Evolutionary conservation across 2,888 invertebrate species (phyloP).

Genomic region (Apotomis turbidana): DNA sequence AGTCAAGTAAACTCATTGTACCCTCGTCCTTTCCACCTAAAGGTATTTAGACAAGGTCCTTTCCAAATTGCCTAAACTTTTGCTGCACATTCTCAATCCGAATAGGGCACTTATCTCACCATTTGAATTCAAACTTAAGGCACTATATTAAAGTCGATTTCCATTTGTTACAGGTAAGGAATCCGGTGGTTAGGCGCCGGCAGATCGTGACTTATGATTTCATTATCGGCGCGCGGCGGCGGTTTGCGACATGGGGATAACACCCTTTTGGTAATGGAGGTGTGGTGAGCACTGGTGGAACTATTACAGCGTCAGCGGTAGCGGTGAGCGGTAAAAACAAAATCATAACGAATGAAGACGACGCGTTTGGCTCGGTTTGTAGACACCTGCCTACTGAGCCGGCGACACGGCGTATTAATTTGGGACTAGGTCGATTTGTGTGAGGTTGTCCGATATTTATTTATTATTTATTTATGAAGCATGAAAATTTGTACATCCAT

Average conservation of each 20-base stretch:
- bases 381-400: too few relatives aligned
- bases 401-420: too few relatives aligned
- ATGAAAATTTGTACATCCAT: too few relatives aligned
- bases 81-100: constrained; percentile 47
- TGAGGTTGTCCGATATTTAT: too few relatives aligned
- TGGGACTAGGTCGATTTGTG: too few relatives aligned
- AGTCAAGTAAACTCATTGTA: constrained; percentile 9
- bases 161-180: constrained; percentile 31
- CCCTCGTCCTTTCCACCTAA: constrained; percentile 1
- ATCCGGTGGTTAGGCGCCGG: constrained; percentile 50
- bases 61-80: constrained; percentile 45
- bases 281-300: background rate
- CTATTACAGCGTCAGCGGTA: too few relatives aligned
- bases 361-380: too few relatives aligned
- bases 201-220: constrained; percentile 73
- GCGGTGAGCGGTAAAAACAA: too few relatives aligned
- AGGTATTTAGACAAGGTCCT: constrained; percentile 23
- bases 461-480: too few relatives aligned
- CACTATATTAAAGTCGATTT: constrained; percentile 28
- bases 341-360: too few relatives aligned
- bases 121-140: constrained; percentile 15
- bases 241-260: constrained; percentile 49
- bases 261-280: constrained; percentile 43
- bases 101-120: constrained; percentile 33
- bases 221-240: constrained; percentile 63